Base-by-base conservation (phyloP, 2,888 invertebrate genomes). In the Caenorhabditis virilis region DNA sequence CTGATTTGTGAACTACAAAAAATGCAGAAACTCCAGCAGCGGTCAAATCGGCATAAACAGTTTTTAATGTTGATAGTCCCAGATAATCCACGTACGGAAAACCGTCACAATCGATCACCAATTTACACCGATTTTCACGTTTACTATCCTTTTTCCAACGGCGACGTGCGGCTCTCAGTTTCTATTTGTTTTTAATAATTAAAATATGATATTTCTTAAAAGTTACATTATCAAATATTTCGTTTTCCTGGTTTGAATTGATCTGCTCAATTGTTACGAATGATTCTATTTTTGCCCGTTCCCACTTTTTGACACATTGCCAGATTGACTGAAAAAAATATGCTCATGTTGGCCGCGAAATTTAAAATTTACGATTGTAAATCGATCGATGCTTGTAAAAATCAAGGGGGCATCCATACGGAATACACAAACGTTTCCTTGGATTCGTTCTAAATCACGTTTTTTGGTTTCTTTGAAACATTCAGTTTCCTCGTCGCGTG, bases 331-430 rank as follows among this genome's bases (percentile, higher is more conserved):
- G 58, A 16, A 65, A 56, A 25, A 13, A 13, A 22, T 15, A 1
- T 48, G 23, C 4, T 26, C 4, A n/a, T 38, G 6, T 33, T 26
- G 35, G 38, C 22, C 26, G n/a, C 23, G 13, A 42, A n/a, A 18
- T 27, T 3, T 5, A 27, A 35, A 22, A 6, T 23, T 35, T 52
- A 78, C 79, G 67, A 72, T 74, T 47, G 73, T 72, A 55, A 81
- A 81, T 48, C 77, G 72, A 46, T 79, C 79, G 7, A 76, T 74
- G 58, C 76, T 77, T 7, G 79, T 79, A 63, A 81, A 81, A 25
- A 81, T 79, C 30, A 81, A 66, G 23, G 81, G 80, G 16, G 77
- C 78, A 58, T 81, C 80, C 68, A 82, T 78, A 22, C 81, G 73
- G 54, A 81, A 73, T 25, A 81, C 72, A 55, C 79, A 82, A 47